phyloP scores from a whole-genome alignment of 2,888 invertebrate species.

The Thymelicus lineola region DNA sequence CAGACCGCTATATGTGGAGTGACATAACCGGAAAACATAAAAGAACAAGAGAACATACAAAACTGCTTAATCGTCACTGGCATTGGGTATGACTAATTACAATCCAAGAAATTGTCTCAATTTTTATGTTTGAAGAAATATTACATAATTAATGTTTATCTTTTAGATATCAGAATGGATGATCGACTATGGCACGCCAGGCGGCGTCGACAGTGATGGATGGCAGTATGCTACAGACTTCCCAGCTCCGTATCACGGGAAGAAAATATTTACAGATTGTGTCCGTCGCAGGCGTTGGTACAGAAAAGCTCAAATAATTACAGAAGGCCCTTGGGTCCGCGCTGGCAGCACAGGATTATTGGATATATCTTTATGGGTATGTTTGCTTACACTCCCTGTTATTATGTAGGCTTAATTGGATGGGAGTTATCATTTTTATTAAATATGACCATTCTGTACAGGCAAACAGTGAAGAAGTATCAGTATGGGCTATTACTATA shows the following conservation, averaged over 20 bases:
- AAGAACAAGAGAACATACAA: constrained; percentile 93
- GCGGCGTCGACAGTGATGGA: constrained; percentile 95
- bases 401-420: background rate
- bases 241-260: constrained; percentile 93
- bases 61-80: constrained; percentile 94
- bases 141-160: constrained; percentile 10
- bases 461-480: constrained; percentile 73
- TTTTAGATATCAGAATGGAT: constrained; percentile 93
- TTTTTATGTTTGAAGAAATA: too few species aligned
- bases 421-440: background rate
- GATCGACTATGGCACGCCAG: constrained; percentile 95
- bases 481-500: constrained; percentile 94
- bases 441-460: constrained; percentile 45
- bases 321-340: constrained; percentile 95
- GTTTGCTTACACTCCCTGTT: constrained; percentile 41
- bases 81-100: constrained; percentile 88
- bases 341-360: constrained; percentile 94
- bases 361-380: constrained; percentile 91
- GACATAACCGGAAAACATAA: constrained; percentile 94
- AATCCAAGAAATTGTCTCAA: background rate
- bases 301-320: constrained; percentile 92
- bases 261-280: constrained; percentile 95
- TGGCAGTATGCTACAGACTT: constrained; percentile 98
- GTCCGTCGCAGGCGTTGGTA: constrained; percentile 94
- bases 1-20: constrained; percentile 96